These are phyloP conservation scores for Quadroppia sp. DNA, from an alignment of 2,888 invertebrate species.

Conservation along the genomic window DNA sequence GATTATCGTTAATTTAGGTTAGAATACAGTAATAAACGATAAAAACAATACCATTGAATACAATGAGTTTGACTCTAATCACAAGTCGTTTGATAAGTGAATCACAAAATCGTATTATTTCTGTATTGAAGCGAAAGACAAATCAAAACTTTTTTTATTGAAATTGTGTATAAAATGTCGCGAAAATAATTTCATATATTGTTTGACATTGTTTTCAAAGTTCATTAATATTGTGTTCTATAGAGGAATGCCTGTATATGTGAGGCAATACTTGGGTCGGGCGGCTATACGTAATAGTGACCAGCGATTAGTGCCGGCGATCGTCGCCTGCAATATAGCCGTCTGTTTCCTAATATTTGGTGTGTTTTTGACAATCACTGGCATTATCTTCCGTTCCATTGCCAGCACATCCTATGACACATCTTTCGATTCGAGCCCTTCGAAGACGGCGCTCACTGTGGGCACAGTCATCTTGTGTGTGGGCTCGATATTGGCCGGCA, in stretches of 20 bases:
- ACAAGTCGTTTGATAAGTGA: too few relatives aligned
- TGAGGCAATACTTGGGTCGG: slow-evolving; percentile 22
- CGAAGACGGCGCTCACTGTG: neutral
- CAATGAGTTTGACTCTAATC: too few relatives aligned
- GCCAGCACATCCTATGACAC: neutral
- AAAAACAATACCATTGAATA: too few relatives aligned
- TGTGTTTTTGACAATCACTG: slow-evolving; percentile 1
- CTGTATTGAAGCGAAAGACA: too few relatives aligned
- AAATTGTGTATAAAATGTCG: too few relatives aligned
- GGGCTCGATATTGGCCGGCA: neutral
- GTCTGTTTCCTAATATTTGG: slow-evolving; percentile 9
- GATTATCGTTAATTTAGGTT: too few relatives aligned
- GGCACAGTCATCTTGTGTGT: slow-evolving; percentile 1
- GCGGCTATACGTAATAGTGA: neutral
- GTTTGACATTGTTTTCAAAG: too few relatives aligned
- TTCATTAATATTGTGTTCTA: too few relatives aligned
- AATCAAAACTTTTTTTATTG: too few relatives aligned
- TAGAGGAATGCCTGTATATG: neutral
- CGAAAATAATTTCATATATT: too few relatives aligned
- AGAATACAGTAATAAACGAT: too few relatives aligned
- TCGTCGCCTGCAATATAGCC: slow-evolving; percentile 9
- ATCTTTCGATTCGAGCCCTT: neutral
- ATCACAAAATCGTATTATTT: too few relatives aligned
- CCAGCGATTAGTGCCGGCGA: neutral
- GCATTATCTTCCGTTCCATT: slow-evolving; percentile 1